phyloP scores from a whole-genome alignment of 2,888 invertebrate species.

The Andrena marginata region DNA sequence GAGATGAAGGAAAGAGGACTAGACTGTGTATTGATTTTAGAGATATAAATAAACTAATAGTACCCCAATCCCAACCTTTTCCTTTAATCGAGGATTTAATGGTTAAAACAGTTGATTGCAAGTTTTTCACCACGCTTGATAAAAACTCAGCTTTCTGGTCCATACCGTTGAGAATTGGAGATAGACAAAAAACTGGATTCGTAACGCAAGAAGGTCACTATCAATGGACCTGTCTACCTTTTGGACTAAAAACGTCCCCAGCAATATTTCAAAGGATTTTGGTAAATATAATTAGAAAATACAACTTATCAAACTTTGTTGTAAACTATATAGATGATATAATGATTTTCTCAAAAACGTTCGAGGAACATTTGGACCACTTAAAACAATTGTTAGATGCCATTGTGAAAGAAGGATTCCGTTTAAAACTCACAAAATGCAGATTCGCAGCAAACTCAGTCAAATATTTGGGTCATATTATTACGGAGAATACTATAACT shows the following conservation, averaged over 20 bases:
- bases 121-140: background rate
- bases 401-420: background rate
- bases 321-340: background rate
- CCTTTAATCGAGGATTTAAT: conserved; percentile 19
- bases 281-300: conserved; percentile 40
- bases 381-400: background rate
- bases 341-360: conserved; percentile 3
- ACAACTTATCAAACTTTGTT: background rate
- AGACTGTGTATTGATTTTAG: conserved; percentile 8
- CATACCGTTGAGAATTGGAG: conserved; percentile 7
- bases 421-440: too few species aligned
- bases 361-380: background rate
- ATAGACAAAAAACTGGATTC: conserved; percentile 17
- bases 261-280: conserved; percentile 50
- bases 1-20: conserved; percentile 4
- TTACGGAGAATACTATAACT: too few species aligned
- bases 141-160: background rate
- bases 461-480: too few species aligned
- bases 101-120: conserved; percentile 19
- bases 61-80: background rate
- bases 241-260: conserved; percentile 40
- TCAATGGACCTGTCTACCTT: conserved; percentile 45
- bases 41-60: background rate
- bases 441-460: too few species aligned
- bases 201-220: conserved; percentile 42